These are phyloP conservation scores for Berghia stephanieae DNA, from an alignment of 1,140 invertebrate genomes.

Conservation along the genomic window DNA sequence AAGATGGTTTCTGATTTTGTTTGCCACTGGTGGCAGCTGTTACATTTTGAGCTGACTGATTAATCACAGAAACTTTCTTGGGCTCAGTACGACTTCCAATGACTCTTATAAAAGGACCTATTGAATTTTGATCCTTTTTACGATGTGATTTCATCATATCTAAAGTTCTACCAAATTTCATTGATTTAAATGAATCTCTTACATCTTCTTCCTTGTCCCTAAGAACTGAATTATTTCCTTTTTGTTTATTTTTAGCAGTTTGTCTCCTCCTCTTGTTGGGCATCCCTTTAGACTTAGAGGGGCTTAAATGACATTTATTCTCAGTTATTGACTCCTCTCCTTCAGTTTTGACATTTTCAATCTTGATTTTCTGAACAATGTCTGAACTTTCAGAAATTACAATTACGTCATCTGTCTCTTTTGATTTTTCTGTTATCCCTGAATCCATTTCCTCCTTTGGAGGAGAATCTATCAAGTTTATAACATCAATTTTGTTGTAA, in stretches of 20 bases:
- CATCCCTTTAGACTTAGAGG: too few relatives aligned
- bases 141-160: constrained; percentile 29
- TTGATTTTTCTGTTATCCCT: constrained; percentile 22
- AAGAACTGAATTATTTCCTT: too few relatives aligned
- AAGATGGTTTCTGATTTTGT: too few relatives aligned
- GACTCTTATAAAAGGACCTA: constrained; percentile 73
- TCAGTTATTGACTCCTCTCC: too few relatives aligned
- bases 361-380: too few relatives aligned
- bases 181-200: constrained; percentile 38
- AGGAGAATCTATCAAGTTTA: too few relatives aligned
- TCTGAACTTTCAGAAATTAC: constrained; percentile 13
- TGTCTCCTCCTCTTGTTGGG: too few relatives aligned
- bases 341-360: too few relatives aligned
- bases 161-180: constrained; percentile 39
- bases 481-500: too few relatives aligned
- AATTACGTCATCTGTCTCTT: constrained; percentile 16
- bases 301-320: too few relatives aligned
- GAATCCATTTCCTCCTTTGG: too few relatives aligned
- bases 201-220: constrained; percentile 23
- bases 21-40: not conserved
- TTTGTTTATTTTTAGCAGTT: too few relatives aligned
- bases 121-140: not conserved
- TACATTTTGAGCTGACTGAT: constrained; percentile 71
- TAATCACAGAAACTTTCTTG: constrained; percentile 75
- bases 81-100: constrained; percentile 77